Conservation (phyloP, 2,113 vertebrate genomes). For the Pseudorectes ferrugineus region DNA sequence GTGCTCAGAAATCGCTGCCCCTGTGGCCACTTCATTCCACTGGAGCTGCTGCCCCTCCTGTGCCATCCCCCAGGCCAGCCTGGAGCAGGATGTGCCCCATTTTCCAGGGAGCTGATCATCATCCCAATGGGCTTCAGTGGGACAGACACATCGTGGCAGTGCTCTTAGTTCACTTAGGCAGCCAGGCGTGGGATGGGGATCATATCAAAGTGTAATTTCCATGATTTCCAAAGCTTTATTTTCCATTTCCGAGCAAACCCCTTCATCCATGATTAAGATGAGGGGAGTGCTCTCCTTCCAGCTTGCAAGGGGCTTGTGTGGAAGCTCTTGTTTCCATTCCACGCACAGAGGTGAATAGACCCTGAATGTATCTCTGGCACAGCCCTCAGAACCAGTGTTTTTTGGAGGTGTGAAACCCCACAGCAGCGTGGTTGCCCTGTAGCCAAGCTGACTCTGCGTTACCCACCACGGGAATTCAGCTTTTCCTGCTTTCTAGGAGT, state of each 20-base stretch:
- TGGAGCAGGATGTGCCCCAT: neutral
- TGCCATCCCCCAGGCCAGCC: rapidly evolving
- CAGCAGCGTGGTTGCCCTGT: neutral
- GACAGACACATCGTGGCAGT: rapidly evolving
- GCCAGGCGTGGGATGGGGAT: neutral
- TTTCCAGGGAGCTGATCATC: neutral
- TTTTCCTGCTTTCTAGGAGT: neutral
- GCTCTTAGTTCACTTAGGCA: neutral
- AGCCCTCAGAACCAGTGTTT: neutral
- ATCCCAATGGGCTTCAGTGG: rapidly evolving
- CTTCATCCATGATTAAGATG: neutral
- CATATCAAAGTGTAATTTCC: neutral
- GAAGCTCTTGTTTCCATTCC: neutral
- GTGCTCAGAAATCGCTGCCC: neutral
- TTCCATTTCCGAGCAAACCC: neutral
- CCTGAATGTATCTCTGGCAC: neutral
- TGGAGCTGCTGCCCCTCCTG: neutral
- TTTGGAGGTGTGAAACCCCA: neutral
- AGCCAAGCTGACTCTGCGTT: rapidly evolving
- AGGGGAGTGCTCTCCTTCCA: neutral
- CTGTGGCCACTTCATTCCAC: neutral
- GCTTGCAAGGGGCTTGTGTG: neutral
- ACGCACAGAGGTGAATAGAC: neutral
- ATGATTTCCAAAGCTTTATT: neutral
- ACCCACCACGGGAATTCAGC: neutral